Evolutionary conservation across 2,113 vertebrate genomes (phyloP), one percentile per base, ranked within the genome.

Genomic region (Bambusicola thoracicus): DNA sequence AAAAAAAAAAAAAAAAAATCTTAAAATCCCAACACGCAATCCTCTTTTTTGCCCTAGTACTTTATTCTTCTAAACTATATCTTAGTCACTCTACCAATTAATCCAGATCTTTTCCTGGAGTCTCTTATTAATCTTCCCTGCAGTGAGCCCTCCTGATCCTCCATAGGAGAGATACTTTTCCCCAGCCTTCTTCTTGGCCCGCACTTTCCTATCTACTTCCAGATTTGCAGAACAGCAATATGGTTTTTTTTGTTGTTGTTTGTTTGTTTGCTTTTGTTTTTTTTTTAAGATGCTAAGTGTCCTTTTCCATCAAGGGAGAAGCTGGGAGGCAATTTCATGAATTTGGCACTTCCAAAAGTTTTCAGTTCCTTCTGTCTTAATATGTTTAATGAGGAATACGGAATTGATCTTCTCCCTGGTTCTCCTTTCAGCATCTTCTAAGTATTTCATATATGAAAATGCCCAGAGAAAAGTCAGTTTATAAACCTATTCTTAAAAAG

Each of bases 121-220:
- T 53, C 17, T 4, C 10, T 48, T 66, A 15, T 19, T 62, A 1
- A 6, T 65, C 13, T 72, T 91, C 16, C 20, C 10, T 59, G 13
- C 17, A 59, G 27, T 11, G 56, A 34, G 13, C 79, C 18, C 8
- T 67, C 27, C 63, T 41, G 36, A 32, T 59, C 19, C 21, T 68
- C 82, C 0, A 0, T 7, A 8, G 14, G 4, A 62, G 2, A 38
- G 7, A 30, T 32, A 21, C 4, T 81, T 83, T 21, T 58, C 40
- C 13, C 19, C 41, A 34, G 2, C 13, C 77, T 85, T 87, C 36
- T 58, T 22, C 38, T 67, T 67, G 20, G 20, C 25, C 34, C 49
- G 6, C 58, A 19, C 29, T 84, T 69, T 56, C 15, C 20, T 21
- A 8, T 69, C 30, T 66, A 2, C 10, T 85, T 89, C 49, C 29